phyloP scores from a whole-genome alignment of 1,140 invertebrate species.

The Capitella teleta region DNA sequence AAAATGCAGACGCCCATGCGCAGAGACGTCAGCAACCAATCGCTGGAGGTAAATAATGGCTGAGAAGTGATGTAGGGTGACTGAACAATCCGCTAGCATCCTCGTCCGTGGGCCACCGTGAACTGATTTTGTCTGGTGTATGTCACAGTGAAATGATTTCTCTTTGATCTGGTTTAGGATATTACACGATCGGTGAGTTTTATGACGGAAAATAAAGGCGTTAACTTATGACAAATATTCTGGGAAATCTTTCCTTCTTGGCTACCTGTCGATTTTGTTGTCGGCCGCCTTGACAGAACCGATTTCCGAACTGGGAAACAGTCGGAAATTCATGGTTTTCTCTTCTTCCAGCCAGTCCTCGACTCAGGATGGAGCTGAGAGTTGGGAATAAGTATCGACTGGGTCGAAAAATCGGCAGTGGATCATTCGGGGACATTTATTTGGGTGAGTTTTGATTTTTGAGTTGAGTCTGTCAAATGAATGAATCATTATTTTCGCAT shows the following conservation, averaged over 20 bases:
- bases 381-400: slow-evolving; percentile 90
- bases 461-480: too few relatives aligned
- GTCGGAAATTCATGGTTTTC: not conserved
- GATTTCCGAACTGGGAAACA: not conserved
- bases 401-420: slow-evolving; percentile 94
- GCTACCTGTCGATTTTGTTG: not conserved
- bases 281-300: not conserved
- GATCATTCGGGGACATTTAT: slow-evolving; percentile 98
- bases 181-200: not conserved
- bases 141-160: not conserved
- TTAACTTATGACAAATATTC: not conserved
- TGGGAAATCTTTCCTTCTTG: not conserved
- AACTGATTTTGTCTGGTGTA: not conserved
- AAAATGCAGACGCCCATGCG: not conserved
- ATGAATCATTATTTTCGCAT: too few relatives aligned
- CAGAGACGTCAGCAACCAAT: slow-evolving; percentile 3
- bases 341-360: slow-evolving; percentile 13
- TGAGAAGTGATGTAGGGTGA: not conserved
- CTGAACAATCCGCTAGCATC: not conserved
- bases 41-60: slow-evolving; percentile 5
- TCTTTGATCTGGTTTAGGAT: not conserved
- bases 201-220: not conserved
- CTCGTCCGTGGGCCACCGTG: not conserved
- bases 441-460: slow-evolving; percentile 79
- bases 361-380: slow-evolving; percentile 94